These are phyloP conservation scores for Grammomys surdaster DNA, from an alignment of 2,113 vertebrate species.

Conservation along the genomic window DNA sequence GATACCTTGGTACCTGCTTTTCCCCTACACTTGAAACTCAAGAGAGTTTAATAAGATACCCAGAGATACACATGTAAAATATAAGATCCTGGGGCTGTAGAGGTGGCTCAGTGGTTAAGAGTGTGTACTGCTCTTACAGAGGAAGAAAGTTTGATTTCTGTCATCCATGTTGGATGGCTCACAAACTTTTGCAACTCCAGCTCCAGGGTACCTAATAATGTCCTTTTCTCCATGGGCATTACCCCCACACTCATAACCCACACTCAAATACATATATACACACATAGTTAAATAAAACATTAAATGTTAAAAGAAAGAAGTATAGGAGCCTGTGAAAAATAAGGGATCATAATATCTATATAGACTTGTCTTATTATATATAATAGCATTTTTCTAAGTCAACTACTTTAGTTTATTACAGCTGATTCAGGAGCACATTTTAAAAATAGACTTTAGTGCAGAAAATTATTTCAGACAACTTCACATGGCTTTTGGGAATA, in stretches of 20 bases:
- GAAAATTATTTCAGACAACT: slow-evolving; percentile 46
- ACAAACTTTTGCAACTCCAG: background rate
- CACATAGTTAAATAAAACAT: background rate
- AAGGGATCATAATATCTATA: background rate
- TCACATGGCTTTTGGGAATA: slow-evolving; percentile 20
- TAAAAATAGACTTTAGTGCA: slow-evolving; percentile 46
- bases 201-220: background rate
- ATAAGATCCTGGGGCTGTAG: background rate
- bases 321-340: background rate
- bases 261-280: background rate
- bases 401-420: slow-evolving; percentile 23
- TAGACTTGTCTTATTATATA: background rate
- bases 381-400: slow-evolving; percentile 21
- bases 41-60: background rate
- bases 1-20: background rate
- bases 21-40: background rate
- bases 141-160: background rate
- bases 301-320: background rate
- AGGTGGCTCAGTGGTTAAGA: background rate
- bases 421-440: background rate
- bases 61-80: background rate
- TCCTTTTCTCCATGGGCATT: background rate
- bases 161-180: too few species aligned
- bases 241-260: background rate
- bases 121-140: background rate